A percentile compares a stretch with the other conserved stretches of the same genome.
These are phyloP conservation scores for Limnephilus lunatus DNA, from an alignment of 2,888 invertebrate genomes.

Conservation along the genomic window DNA sequence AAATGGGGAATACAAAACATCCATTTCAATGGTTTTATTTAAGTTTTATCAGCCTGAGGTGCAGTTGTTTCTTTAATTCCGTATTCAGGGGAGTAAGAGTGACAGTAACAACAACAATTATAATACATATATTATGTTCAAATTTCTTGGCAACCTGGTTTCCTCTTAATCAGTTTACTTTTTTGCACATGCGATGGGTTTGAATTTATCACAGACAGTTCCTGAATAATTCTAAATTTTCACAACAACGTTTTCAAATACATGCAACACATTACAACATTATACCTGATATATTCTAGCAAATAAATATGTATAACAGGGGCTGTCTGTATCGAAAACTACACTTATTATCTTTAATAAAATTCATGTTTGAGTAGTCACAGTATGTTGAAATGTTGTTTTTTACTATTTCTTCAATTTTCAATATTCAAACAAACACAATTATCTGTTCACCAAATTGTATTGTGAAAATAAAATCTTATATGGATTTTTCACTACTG, in stretches of 20 bases:
- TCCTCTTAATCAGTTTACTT: not conserved
- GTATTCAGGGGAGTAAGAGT: no score
- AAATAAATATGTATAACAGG: not conserved
- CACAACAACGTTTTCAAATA: not conserved
- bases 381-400: not conserved
- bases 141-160: no score
- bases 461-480: not conserved
- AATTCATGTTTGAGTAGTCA: not conserved
- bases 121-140: no score
- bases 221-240: not conserved
- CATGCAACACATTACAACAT: not conserved
- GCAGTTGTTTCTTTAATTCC: no score
- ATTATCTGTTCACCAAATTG: not conserved
- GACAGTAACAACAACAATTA: no score
- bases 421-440: not conserved
- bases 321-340: not conserved
- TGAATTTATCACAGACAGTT: not conserved
- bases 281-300: not conserved
- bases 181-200: conserved; percentile 6
- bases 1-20: no score
- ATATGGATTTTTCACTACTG: not conserved
- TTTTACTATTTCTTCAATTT: not conserved
- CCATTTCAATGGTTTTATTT: no score
- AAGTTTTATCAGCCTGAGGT: no score
- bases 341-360: not conserved